A percentile compares a stretch with the other conserved stretches of the same genome.
Evolutionary conservation across 1,140 invertebrate genomes (phyloP).

Genomic region (Aphelenchoides fujianensis): DNA sequence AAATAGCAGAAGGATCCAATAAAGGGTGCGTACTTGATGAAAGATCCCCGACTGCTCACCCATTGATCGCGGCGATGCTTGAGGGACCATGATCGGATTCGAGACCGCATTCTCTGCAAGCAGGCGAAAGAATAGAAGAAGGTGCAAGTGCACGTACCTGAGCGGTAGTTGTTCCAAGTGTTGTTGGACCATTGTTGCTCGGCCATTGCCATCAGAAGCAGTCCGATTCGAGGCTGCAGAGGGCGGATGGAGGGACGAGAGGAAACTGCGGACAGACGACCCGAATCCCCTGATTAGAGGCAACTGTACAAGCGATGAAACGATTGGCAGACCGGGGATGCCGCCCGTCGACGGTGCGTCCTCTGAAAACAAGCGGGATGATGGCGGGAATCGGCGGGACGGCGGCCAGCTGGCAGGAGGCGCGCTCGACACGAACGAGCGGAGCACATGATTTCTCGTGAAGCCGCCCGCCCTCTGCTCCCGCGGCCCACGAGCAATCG

Average conservation of each 20-base stretch:
- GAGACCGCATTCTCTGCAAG: slow-evolving; percentile 54
- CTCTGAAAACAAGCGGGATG: not conserved
- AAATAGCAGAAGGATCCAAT: too few relatives aligned
- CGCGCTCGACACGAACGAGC: not conserved
- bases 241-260: too few relatives aligned
- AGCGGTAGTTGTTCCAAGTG: not conserved
- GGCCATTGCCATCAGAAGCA: slow-evolving; percentile 11
- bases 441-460: slow-evolving; percentile 12
- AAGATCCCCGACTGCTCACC: slow-evolving; percentile 50
- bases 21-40: too few relatives aligned
- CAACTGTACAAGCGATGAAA: slow-evolving; percentile 16
- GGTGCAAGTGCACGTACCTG: not conserved
- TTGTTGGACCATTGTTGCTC: slow-evolving; percentile 17
- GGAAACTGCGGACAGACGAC: slow-evolving; percentile 1
- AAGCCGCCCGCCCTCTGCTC: not conserved
- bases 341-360: not conserved
- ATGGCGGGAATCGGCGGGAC: not conserved
- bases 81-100: slow-evolving; percentile 52
- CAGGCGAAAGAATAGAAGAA: not conserved
- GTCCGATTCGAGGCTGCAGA: too few relatives aligned
- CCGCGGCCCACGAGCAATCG: not conserved
- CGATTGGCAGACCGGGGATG: not conserved
- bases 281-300: not conserved
- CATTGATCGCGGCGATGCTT: slow-evolving; percentile 46
- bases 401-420: slow-evolving; percentile 2